These are phyloP conservation scores for Chaenocephalus aceratus DNA, from an alignment of 2,113 vertebrate genomes.

Conservation along the genomic window DNA sequence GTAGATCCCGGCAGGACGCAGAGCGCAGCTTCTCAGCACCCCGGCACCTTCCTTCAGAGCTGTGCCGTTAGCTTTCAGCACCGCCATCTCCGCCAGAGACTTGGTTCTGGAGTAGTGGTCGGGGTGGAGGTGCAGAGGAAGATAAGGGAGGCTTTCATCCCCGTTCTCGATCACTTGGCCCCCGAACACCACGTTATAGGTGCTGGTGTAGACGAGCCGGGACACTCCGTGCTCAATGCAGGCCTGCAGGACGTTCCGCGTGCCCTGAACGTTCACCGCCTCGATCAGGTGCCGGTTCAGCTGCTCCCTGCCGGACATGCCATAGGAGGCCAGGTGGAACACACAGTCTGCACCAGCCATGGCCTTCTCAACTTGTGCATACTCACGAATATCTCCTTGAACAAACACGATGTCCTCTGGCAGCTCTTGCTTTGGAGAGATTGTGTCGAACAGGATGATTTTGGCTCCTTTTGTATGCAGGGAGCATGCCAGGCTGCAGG, in stretches of 20 bases:
- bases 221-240: slow-evolving; percentile 83
- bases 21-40: slow-evolving; percentile 88
- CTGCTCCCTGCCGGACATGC: slow-evolving; percentile 96
- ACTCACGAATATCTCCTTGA: slow-evolving; percentile 86
- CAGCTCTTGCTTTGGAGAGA: slow-evolving; percentile 75
- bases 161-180: slow-evolving; percentile 93
- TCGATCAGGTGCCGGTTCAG: slow-evolving; percentile 88
- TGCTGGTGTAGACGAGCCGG: slow-evolving; percentile 93
- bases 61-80: slow-evolving; percentile 87
- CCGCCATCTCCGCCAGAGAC: slow-evolving; percentile 91
- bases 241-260: slow-evolving; percentile 88
- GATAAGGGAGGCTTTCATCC: slow-evolving; percentile 92
- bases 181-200: slow-evolving; percentile 94
- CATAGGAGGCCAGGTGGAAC: slow-evolving; percentile 94
- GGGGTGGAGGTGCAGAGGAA: slow-evolving; percentile 92
- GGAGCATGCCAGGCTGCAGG: slow-evolving; percentile 88
- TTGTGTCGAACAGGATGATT: slow-evolving; percentile 90
- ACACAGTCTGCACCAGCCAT: slow-evolving; percentile 86
- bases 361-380: slow-evolving; percentile 84
- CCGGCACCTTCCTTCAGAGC: slow-evolving; percentile 69
- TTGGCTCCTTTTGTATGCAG: slow-evolving; percentile 82
- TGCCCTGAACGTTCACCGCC: slow-evolving; percentile 91
- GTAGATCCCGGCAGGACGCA: slow-evolving; percentile 94
- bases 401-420: slow-evolving; percentile 87
- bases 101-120: slow-evolving; percentile 98